These are phyloP conservation scores for Rhodinocichla rosea DNA, from an alignment of 2,113 vertebrate genomes.

Conservation along the genomic window DNA sequence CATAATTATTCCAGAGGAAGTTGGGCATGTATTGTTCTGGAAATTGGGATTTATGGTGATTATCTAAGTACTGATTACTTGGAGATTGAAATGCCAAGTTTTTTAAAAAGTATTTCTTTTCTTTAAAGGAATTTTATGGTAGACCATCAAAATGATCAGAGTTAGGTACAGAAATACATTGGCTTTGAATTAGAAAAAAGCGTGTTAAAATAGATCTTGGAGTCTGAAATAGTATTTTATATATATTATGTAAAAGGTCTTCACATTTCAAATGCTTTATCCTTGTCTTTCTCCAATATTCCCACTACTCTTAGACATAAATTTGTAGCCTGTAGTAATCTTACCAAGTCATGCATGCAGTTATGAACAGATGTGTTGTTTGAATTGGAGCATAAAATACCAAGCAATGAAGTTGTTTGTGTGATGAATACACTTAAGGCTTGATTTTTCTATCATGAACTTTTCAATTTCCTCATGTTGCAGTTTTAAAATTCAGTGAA, in stretches of 20 bases:
- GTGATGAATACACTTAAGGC: not conserved
- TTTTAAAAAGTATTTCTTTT: not conserved
- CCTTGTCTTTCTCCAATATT: not conserved
- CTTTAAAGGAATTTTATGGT: not conserved
- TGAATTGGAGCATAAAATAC: slow-evolving; percentile 43
- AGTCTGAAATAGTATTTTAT: not conserved
- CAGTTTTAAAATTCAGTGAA: not conserved
- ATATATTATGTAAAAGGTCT: not conserved
- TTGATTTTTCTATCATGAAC: not conserved
- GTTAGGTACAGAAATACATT: not conserved
- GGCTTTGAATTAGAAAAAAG: not conserved
- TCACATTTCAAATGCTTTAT: not conserved
- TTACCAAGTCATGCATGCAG: not conserved
- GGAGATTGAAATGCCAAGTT: not conserved
- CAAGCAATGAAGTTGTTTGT: slow-evolving; percentile 14
- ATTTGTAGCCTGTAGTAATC: slow-evolving; percentile 25
- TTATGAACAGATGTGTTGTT: slow-evolving; percentile 39
- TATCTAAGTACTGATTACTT: not conserved
- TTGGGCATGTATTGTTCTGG: not conserved
- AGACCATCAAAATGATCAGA: not conserved
- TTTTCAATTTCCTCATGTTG: slow-evolving; percentile 2
- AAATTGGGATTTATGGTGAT: not conserved
- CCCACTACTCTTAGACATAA: not conserved
- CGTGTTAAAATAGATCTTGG: not conserved
- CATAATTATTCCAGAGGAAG: not conserved